These are phyloP conservation scores for Periplaneta americana DNA, from an alignment of 1,140 invertebrate species.

Conservation along the genomic window DNA sequence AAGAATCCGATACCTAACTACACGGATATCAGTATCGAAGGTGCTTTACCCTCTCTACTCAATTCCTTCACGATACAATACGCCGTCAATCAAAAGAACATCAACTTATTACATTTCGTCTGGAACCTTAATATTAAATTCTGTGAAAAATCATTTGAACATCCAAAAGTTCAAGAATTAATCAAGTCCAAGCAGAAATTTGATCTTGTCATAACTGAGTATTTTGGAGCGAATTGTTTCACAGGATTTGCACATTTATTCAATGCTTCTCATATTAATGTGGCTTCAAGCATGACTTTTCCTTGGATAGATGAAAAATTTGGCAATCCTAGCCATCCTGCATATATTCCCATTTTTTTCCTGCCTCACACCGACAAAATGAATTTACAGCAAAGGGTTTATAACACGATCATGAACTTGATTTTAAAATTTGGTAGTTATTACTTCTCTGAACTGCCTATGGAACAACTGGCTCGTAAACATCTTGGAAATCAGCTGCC, in stretches of 20 bases:
- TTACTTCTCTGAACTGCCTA: too few relatives aligned
- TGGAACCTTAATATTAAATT: neutral
- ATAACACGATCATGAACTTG: too few relatives aligned
- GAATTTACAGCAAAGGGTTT: too few relatives aligned
- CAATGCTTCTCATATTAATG: neutral
- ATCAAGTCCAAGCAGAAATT: neutral
- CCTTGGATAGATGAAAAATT: too few relatives aligned
- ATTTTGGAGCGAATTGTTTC: neutral
- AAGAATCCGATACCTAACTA: constrained; percentile 8
- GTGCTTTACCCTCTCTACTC: neutral
- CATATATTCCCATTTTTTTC: too few relatives aligned
- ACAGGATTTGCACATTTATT: constrained; percentile 1
- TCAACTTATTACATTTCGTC: neutral
- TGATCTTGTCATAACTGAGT: neutral
- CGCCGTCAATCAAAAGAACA: too few relatives aligned
- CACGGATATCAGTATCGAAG: neutral
- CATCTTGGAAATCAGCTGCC: neutral
- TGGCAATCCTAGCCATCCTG: too few relatives aligned
- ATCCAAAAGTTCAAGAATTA: neutral
- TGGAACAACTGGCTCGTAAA: too few relatives aligned
- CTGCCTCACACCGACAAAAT: too few relatives aligned
- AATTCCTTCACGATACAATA: too few relatives aligned
- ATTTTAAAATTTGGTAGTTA: too few relatives aligned
- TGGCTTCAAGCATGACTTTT: too few relatives aligned
- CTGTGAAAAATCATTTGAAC: neutral